Conservation (phyloP, 92 coral and sea anemone species). For the Epizoanthus fatuus region DNA sequence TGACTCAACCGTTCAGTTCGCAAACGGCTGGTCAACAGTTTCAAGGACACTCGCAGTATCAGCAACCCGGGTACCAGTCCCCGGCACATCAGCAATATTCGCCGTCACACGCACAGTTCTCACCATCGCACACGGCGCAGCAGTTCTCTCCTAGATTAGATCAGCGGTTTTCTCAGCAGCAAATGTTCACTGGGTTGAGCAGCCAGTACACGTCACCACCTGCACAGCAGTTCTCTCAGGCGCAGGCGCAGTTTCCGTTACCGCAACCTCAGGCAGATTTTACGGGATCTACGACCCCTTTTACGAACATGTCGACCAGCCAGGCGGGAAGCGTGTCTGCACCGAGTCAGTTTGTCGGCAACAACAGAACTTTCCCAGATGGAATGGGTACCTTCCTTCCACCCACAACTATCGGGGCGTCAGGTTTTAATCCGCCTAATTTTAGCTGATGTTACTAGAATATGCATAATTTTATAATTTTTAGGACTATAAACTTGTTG, state of each 20-base stretch:
- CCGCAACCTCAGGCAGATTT: constrained; percentile 19
- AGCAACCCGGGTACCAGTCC: constrained; percentile 34
- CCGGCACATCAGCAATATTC: constrained; percentile 16
- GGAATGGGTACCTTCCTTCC: constrained; percentile 11
- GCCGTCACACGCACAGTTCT: constrained; percentile 26
- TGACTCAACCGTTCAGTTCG: constrained; percentile 14
- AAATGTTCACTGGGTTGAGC: constrained; percentile 41
- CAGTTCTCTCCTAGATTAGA: constrained; percentile 36
- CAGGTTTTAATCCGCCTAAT: constrained; percentile 32
- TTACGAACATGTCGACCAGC: constrained; percentile 25
- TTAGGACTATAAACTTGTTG: background rate
- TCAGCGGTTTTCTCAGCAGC: constrained; percentile 43
- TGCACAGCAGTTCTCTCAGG: constrained; percentile 21
- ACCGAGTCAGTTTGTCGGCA: constrained; percentile 7
- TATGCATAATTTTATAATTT: background rate
- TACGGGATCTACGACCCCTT: constrained; percentile 15
- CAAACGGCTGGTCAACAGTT: constrained; percentile 37
- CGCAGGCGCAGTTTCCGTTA: constrained; percentile 28
- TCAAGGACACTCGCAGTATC: constrained; percentile 40
- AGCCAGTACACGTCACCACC: constrained; percentile 37
- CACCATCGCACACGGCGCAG: constrained; percentile 32
- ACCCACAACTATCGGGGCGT: background rate
- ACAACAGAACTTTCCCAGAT: constrained; percentile 24
- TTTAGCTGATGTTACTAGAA: constrained; percentile 16
- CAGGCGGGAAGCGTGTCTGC: constrained; percentile 18